Evolutionary conservation across 2,888 invertebrate species (phyloP).

Genomic region (Meteorus cinctellus): DNA sequence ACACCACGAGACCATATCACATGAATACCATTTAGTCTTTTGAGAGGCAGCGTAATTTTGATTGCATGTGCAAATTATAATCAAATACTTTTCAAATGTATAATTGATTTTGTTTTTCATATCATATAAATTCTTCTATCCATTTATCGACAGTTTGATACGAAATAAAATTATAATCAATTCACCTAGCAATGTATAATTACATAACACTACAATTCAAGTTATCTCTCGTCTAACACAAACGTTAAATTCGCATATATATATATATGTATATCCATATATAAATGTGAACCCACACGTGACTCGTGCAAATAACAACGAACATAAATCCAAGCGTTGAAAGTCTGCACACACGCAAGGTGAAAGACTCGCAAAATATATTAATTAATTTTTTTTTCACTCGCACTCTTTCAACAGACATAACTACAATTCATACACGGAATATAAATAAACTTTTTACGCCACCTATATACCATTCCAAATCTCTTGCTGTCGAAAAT

Average conservation of each 20-base stretch:
- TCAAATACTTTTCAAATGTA: no score
- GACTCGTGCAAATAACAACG: background rate
- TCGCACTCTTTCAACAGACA: background rate
- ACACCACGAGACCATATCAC: no score
- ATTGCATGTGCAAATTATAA: no score
- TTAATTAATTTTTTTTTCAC: conserved; percentile 30
- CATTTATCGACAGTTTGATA: no score
- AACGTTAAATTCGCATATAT: background rate
- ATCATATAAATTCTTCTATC: background rate
- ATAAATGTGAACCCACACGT: background rate
- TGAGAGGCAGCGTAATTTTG: no score
- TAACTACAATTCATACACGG: background rate
- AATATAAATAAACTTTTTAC: background rate
- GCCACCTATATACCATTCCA: background rate
- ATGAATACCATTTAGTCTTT: no score
- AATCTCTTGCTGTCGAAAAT: background rate
- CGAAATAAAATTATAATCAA: background rate
- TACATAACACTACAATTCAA: conserved; percentile 3
- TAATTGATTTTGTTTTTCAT: no score
- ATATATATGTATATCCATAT: background rate
- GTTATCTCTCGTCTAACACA: background rate
- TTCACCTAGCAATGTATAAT: background rate
- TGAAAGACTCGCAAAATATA: conserved; percentile 22
- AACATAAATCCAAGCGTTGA: conserved; percentile 28
- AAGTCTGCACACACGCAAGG: conserved; percentile 17